Conservation (phyloP, 2,888 invertebrate species). For the Agrochola circellaris region DNA sequence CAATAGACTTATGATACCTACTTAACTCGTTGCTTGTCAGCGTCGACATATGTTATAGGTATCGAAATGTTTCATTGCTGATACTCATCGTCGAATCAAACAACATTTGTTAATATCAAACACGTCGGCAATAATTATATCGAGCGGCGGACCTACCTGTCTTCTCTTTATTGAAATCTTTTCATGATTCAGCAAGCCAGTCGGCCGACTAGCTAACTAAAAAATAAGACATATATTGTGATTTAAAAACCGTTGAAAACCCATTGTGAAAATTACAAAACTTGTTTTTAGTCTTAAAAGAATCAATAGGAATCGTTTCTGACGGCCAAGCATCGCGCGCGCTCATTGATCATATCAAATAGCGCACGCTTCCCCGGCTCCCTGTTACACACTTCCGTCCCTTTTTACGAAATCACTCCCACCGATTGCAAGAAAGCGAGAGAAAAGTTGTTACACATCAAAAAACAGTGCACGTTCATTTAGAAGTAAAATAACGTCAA, state of each 20-base stretch:
- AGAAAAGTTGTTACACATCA: background rate
- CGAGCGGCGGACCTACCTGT: constrained; percentile 39
- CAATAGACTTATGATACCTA: background rate
- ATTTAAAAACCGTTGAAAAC: no score
- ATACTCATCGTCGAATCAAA: constrained; percentile 21
- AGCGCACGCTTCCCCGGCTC: no score
- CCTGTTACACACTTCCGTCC: no score
- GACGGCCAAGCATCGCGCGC: no score
- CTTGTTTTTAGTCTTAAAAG: no score
- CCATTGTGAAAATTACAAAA: no score
- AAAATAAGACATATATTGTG: no score
- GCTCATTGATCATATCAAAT: no score
- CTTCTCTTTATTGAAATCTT: constrained; percentile 43
- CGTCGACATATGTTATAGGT: background rate
- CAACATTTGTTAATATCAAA: constrained; percentile 10
- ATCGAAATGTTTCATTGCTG: constrained; percentile 4
- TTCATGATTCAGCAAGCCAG: constrained; percentile 68
- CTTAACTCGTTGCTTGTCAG: constrained; percentile 18
- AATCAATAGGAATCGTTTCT: no score
- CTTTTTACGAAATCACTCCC: no score
- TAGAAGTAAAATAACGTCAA: background rate
- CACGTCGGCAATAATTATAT: constrained; percentile 18
- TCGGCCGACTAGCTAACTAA: constrained; percentile 67
- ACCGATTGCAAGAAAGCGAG: no score
- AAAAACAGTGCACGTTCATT: background rate